These are phyloP conservation scores for Neogobius melanostomus DNA, from an alignment of 2,113 vertebrate genomes.

Conservation along the genomic window DNA sequence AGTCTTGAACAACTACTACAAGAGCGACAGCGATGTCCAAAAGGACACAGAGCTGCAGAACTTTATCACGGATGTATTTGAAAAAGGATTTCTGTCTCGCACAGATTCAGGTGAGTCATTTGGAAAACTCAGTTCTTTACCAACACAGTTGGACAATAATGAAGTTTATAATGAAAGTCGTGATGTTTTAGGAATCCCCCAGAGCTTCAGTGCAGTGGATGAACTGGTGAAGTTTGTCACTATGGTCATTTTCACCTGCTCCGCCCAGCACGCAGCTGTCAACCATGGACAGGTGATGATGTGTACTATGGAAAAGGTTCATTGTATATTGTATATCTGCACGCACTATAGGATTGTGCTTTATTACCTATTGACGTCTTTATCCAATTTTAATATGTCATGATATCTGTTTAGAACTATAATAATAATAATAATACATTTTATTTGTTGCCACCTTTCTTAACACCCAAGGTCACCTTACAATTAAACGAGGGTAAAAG, in stretches of 20 bases:
- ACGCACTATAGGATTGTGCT: too few relatives aligned
- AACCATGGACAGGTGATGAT: conserved; percentile 45
- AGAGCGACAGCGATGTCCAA: conserved; percentile 23
- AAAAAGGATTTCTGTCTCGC: conserved; percentile 74
- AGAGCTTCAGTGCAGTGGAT: conserved; percentile 19
- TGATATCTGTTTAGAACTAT: too few relatives aligned
- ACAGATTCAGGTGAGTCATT: conserved; percentile 70
- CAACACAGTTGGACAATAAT: conserved; percentile 39
- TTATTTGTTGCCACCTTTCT: too few relatives aligned
- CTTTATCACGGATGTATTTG: conserved; percentile 80
- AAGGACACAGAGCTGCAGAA: conserved; percentile 71
- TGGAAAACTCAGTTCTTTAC: conserved; percentile 57
- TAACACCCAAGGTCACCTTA: too few relatives aligned
- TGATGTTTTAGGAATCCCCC: conserved; percentile 54
- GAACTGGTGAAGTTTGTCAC: conserved; percentile 48
- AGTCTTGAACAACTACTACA: conserved; percentile 54
- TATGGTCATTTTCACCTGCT: conserved; percentile 53
- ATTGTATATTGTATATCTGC: too few relatives aligned
- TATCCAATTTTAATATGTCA: too few relatives aligned
- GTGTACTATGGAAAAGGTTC: too few relatives aligned
- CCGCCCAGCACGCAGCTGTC: conserved; percentile 43
- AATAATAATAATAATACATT: too few relatives aligned
- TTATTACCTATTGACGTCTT: too few relatives aligned
- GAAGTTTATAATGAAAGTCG: background rate
- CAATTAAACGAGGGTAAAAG: too few relatives aligned